Conservation (phyloP, 1,140 invertebrate genomes). For the Metaphire vulgaris region DNA sequence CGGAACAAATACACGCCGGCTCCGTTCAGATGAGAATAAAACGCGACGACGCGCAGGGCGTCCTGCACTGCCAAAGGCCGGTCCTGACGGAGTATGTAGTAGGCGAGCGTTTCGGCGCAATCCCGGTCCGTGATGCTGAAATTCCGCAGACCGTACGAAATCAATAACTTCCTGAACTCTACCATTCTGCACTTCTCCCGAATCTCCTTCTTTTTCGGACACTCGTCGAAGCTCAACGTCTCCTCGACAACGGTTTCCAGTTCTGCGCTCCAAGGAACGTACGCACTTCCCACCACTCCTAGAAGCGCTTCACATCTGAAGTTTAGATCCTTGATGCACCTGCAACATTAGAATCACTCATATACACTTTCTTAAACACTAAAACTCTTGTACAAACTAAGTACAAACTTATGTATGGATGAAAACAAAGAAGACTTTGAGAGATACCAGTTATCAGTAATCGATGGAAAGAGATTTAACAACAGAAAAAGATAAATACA, state of each 20-base stretch:
- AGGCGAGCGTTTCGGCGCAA: slow-evolving; percentile 33
- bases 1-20: slow-evolving; percentile 35
- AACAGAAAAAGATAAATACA: no score
- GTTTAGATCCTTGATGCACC: slow-evolving; percentile 28
- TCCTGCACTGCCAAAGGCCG: slow-evolving; percentile 35
- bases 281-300: slow-evolving; percentile 39
- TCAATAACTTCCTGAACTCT: slow-evolving; percentile 37
- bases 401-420: not conserved
- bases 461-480: no score
- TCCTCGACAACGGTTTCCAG: slow-evolving; percentile 37
- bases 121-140: slow-evolving; percentile 16
- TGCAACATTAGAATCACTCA: slow-evolving; percentile 17
- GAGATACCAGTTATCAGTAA: no score
- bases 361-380: not conserved
- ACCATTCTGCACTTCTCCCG: slow-evolving; percentile 36
- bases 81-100: slow-evolving; percentile 37
- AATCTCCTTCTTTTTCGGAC: slow-evolving; percentile 37
- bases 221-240: slow-evolving; percentile 36
- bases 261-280: slow-evolving; percentile 38
- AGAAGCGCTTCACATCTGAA: slow-evolving; percentile 39
- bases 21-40: slow-evolving; percentile 31
- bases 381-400: not conserved
- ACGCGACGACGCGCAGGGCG: slow-evolving; percentile 36
- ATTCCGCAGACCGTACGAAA: slow-evolving; percentile 38
- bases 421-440: no score